These are phyloP conservation scores for Vulpes vulpes DNA, from an alignment of 2,113 vertebrate species.

Conservation along the genomic window DNA sequence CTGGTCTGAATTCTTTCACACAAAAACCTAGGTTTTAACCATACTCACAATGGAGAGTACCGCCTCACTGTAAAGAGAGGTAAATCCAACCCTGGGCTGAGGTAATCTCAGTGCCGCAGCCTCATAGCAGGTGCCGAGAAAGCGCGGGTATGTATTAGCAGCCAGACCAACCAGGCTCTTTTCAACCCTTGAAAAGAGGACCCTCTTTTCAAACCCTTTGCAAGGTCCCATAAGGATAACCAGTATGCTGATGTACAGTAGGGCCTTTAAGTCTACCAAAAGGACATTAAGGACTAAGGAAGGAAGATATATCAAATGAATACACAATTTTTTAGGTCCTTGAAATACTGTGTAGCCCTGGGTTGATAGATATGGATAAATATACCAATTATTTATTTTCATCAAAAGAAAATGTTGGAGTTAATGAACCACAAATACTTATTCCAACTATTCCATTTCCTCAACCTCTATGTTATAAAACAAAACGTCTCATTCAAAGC, in stretches of 20 bases:
- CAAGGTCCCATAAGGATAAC: background rate
- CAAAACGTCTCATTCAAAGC: conserved; percentile 79
- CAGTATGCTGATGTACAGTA: too few relatives aligned
- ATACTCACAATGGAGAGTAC: background rate
- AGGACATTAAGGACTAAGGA: background rate
- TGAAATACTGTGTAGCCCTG: background rate
- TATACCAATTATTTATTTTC: conserved; percentile 30
- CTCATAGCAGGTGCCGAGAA: background rate
- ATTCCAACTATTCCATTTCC: conserved; percentile 75
- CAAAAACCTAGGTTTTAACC: background rate
- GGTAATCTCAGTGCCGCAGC: background rate
- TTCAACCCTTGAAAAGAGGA: background rate
- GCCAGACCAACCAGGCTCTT: background rate
- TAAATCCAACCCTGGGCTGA: background rate
- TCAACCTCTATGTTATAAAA: conserved; percentile 79
- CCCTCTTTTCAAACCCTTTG: background rate
- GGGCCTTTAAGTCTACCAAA: background rate
- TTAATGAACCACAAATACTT: conserved; percentile 78
- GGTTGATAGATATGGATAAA: background rate
- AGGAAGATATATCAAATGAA: background rate
- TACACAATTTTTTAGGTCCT: background rate
- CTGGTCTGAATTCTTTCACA: background rate
- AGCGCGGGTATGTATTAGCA: accelerated
- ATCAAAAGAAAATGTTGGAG: conserved; percentile 52
- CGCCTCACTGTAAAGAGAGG: background rate